Base-by-base conservation (phyloP, 2,888 invertebrate genomes). In the Lissonota sp. region DNA sequence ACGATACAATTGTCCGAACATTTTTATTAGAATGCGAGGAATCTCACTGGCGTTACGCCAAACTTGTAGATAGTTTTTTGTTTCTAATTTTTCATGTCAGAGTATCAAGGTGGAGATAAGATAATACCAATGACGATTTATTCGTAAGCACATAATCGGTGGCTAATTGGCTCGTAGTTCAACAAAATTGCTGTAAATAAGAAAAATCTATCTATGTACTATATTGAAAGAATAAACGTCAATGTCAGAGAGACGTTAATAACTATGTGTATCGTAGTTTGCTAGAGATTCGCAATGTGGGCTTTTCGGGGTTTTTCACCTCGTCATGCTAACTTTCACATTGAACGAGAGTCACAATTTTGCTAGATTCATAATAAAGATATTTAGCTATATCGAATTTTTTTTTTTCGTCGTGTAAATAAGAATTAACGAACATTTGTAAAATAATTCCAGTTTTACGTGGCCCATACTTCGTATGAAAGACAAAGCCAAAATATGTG, bases 161-260 rank as follows among this genome's bases (percentile, higher is more conserved):
- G 51, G 63, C 57, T 40, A 57, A 79, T 70, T 66, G 49, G 53
- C 60, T 53, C 46, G 58, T 53, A 40, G 26, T 26, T 79, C 66
- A 49, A 66, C 66, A 60, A 58, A 16, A 51, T 66, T 10, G 12
- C 14, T 80, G 80, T 80, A 80, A 72, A 80, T 80, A 80, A 80
- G 37, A 77, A 37, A 53, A 67, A 58, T 58, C 10, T 75, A 80
- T 71, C 57, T 26, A 67, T 76, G 72, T 76, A 80, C 40, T 51
- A 67, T 80, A 73, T 58, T 51, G 55, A 58, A 58, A 70, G 40
- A 60, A 67, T 2, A 53, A 26, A 39, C 44, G 60, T 40, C 37
- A 55, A 37, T 40, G 62, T 44, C 57, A 49, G 37, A 76, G 46
- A 58, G 46, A 63, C 49, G 51, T 58, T 64, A 66, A 53, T 55